Evolutionary conservation across 2,797 vertebrate species (phyloP).

Genomic region (Yasuhikotakia modesta): DNA sequence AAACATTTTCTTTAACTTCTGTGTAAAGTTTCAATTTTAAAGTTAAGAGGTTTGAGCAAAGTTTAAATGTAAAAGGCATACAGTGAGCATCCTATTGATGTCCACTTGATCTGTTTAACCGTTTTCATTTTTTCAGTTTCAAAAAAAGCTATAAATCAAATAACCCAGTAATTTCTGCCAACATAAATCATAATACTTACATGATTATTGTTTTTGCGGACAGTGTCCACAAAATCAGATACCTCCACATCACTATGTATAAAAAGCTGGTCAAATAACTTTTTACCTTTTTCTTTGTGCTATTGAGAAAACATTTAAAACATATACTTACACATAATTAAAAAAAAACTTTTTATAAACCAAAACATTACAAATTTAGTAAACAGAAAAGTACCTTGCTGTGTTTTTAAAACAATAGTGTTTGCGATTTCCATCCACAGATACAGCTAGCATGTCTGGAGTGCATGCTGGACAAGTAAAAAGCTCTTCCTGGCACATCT

Average conservation of each 20-base stretch:
- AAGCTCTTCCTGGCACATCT: not conserved
- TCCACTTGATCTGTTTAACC: not conserved
- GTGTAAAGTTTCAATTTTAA: no score
- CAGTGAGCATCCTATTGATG: not conserved
- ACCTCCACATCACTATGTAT: conserved; percentile 11
- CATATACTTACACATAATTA: not conserved
- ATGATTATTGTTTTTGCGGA: not conserved
- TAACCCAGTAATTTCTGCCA: not conserved
- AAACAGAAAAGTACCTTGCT: not conserved
- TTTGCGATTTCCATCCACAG: not conserved
- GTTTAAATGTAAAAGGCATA: no score
- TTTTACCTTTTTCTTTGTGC: not conserved
- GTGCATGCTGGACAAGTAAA: conserved; percentile 6
- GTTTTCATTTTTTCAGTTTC: not conserved
- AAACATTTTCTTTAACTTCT: no score
- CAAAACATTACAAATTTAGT: not conserved
- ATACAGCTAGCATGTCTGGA: conserved; percentile 2
- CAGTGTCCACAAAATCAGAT: not conserved
- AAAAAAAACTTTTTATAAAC: not conserved
- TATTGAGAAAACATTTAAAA: not conserved
- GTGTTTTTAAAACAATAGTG: conserved; percentile 11
- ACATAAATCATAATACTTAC: conserved; percentile 8
- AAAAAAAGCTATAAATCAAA: not conserved
- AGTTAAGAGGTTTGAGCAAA: not conserved
- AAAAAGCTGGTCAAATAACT: not conserved